A percentile compares a stretch with the other conserved stretches of the same genome.
phyloP scores from a whole-genome alignment of 2,888 invertebrate species.

The Camponotus fellah region DNA sequence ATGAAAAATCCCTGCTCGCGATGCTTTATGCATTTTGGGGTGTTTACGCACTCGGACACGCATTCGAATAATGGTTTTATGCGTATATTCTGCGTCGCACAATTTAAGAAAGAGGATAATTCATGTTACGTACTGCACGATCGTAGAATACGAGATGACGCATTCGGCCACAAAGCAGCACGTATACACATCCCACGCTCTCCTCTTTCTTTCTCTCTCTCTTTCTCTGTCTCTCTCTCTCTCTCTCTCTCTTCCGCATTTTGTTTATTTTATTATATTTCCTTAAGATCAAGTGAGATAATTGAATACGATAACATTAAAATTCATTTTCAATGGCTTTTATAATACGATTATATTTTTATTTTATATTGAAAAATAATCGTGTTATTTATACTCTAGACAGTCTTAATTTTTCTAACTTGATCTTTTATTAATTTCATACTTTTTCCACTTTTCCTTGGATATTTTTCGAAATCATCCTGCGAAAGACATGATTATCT shows the following conservation, averaged over 20 bases:
- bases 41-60: constrained; percentile 31
- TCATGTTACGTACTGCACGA: constrained; percentile 50
- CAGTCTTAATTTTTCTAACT: neutral
- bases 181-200: constrained; percentile 53
- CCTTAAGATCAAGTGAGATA: constrained; percentile 14
- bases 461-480: neutral
- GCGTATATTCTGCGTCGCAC: constrained; percentile 28
- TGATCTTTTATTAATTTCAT: neutral
- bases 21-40: constrained; percentile 28
- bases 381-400: neutral
- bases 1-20: neutral
- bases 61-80: constrained; percentile 46
- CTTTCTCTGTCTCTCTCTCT: constrained; percentile 48
- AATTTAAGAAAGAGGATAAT: constrained; percentile 48
- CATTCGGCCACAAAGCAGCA: constrained; percentile 40
- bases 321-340: neutral
- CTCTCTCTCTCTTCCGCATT: constrained; percentile 48
- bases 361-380: neutral
- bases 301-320: neutral
- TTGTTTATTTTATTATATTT: constrained; percentile 48
- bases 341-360: neutral
- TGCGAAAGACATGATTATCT: neutral
- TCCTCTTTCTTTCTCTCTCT: constrained; percentile 40
- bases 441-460: neutral
- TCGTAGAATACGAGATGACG: constrained; percentile 47